These are phyloP conservation scores for Cygnus atratus DNA, from an alignment of 2,113 vertebrate genomes.

Conservation along the genomic window DNA sequence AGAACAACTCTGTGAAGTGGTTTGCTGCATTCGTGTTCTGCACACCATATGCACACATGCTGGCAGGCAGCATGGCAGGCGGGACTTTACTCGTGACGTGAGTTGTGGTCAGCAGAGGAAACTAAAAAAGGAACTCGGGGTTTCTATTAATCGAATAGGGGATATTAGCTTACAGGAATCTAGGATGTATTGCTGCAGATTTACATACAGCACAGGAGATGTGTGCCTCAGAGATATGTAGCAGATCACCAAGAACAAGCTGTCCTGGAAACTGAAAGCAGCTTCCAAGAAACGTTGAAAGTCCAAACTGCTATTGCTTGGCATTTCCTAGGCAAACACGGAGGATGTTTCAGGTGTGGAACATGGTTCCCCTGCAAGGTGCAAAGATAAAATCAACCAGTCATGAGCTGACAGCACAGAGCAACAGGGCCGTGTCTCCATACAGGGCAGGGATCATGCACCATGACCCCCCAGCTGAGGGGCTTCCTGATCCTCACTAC, in stretches of 20 bases:
- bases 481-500: not conserved
- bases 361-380: fast-evolving
- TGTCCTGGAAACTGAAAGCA: conserved; percentile 27
- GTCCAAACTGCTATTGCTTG: not conserved
- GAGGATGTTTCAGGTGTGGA: not conserved
- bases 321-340: not conserved
- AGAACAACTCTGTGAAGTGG: conserved; percentile 60
- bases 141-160: conserved; percentile 37
- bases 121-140: conserved; percentile 51
- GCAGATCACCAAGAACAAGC: not conserved
- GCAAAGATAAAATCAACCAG: not conserved
- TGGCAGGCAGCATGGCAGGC: conserved; percentile 33
- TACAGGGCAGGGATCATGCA: not conserved
- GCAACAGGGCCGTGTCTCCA: not conserved
- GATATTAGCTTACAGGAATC: conserved; percentile 58
- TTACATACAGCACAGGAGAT: conserved; percentile 37
- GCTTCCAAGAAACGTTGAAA: conserved; percentile 44
- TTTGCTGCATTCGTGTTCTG: conserved; percentile 54
- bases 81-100: conserved; percentile 45
- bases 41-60: conserved; percentile 40
- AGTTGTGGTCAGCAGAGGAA: conserved; percentile 67
- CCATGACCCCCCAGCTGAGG: not conserved
- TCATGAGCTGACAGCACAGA: not conserved
- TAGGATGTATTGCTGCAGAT: conserved; percentile 59
- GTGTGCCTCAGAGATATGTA: conserved; percentile 1